These are phyloP conservation scores for Apogon talboti DNA, from an alignment of 2,797 vertebrate genomes.

Conservation along the genomic window DNA sequence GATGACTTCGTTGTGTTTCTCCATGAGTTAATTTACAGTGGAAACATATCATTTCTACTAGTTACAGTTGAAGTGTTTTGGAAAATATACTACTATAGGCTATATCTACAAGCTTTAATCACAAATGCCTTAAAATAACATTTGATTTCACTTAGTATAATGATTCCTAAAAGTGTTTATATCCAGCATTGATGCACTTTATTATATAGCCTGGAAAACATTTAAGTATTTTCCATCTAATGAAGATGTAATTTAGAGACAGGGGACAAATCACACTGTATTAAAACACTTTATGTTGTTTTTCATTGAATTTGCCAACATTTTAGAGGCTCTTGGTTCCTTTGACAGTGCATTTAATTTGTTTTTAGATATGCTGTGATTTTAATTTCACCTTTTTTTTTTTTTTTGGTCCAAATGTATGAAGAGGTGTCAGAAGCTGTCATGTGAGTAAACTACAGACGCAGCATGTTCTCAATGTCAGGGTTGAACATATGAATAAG, in stretches of 20 bases:
- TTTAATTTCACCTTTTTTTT: constrained; percentile 16
- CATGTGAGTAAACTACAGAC: constrained; percentile 37
- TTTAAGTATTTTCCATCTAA: not conserved
- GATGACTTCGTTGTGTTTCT: constrained; percentile 15
- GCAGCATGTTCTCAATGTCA: not conserved
- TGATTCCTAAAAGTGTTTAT: not conserved
- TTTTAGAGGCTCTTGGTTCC: not conserved
- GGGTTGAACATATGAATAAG: no score
- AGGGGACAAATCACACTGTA: no score
- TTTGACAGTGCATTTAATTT: not conserved
- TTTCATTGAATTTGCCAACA: not conserved
- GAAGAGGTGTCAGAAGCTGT: constrained; percentile 3
- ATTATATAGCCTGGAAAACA: constrained; percentile 9
- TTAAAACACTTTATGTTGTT: no score
- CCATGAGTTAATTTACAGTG: constrained; percentile 12
- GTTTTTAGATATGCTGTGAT: not conserved
- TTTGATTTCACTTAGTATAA: not conserved
- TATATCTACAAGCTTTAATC: constrained; percentile 7
- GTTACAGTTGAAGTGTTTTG: constrained; percentile 15
- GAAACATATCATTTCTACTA: constrained; percentile 1
- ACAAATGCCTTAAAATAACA: not conserved
- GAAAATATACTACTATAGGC: not conserved
- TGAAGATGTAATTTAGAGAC: not conserved
- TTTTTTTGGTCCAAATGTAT: not conserved
- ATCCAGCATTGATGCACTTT: constrained; percentile 23